phyloP scores from a whole-genome alignment of 2,113 vertebrate genomes.

The Agapornis roseicollis region DNA sequence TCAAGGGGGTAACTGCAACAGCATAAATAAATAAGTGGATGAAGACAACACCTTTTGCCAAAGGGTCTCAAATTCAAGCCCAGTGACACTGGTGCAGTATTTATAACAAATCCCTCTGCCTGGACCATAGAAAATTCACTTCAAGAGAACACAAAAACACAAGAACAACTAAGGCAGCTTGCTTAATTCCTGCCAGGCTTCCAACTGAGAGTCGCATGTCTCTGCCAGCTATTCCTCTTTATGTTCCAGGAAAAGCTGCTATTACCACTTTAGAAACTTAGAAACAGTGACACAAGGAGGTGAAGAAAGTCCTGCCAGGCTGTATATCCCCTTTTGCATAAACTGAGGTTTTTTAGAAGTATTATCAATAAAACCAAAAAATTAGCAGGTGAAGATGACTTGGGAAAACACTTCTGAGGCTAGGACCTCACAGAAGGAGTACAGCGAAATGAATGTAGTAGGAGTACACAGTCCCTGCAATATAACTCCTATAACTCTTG shows the following conservation, averaged over 20 bases:
- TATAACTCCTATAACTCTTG: not conserved
- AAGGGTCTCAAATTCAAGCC: not conserved
- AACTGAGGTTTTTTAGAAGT: not conserved
- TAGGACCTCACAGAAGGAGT: not conserved
- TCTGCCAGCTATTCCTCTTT: constrained; percentile 39
- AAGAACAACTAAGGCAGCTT: not conserved
- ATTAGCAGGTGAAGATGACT: not conserved
- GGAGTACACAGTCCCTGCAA: not conserved
- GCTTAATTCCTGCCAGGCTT: constrained; percentile 27
- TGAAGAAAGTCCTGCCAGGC: constrained; percentile 16
- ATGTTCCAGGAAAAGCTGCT: constrained; percentile 12
- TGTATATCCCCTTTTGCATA: not conserved
- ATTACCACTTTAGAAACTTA: constrained; percentile 59
- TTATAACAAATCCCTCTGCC: not conserved
- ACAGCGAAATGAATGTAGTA: not conserved
- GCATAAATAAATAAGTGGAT: not conserved
- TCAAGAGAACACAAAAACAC: not conserved
- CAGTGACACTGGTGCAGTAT: not conserved
- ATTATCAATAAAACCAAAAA: not conserved
- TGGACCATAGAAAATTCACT: not conserved
- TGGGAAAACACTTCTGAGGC: not conserved
- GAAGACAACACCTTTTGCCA: not conserved
- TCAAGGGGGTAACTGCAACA: not conserved
- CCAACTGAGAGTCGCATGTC: not conserved
- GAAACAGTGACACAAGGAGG: constrained; percentile 18